phyloP scores from a whole-genome alignment of 2,888 invertebrate genomes.

The Polyploca ridens region DNA sequence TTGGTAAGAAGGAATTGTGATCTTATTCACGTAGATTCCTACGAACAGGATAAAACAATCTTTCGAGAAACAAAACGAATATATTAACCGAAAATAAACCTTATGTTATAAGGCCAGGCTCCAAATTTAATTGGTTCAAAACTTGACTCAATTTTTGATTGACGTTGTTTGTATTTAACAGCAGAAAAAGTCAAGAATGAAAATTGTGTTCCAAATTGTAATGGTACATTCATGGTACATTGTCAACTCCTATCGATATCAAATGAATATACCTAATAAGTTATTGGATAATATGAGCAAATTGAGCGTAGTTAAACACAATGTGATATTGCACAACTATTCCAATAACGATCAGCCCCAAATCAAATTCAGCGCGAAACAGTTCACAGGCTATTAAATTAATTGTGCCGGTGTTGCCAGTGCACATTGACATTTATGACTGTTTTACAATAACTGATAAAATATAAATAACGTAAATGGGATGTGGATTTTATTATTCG shows the following conservation, averaged over 20 bases:
- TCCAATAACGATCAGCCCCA: constrained; percentile 19
- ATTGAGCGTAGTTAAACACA: constrained; percentile 12
- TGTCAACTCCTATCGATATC: background rate
- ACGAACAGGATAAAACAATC: background rate
- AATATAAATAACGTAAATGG: constrained; percentile 22
- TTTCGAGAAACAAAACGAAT: background rate
- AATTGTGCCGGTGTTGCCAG: constrained; percentile 22
- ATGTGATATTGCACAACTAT: constrained; percentile 17
- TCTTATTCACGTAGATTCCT: background rate
- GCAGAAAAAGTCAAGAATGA: too few species aligned
- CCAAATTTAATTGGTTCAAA: too few species aligned
- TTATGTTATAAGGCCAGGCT: too few species aligned
- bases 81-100: too few species aligned
- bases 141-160: too few species aligned
- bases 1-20: background rate
- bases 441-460: constrained; percentile 26
- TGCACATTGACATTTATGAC: constrained; percentile 27
- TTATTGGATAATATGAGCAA: background rate
- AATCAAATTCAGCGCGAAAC: constrained; percentile 23
- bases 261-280: background rate
- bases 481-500: background rate
- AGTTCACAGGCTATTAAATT: constrained; percentile 22
- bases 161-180: too few species aligned
- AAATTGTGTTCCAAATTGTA: too few species aligned
- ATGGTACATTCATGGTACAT: too few species aligned